A percentile compares a stretch with the other conserved stretches of the same genome.
These are phyloP conservation scores for Idris sp. DNA, from an alignment of 1,140 invertebrate species.

Conservation along the genomic window DNA sequence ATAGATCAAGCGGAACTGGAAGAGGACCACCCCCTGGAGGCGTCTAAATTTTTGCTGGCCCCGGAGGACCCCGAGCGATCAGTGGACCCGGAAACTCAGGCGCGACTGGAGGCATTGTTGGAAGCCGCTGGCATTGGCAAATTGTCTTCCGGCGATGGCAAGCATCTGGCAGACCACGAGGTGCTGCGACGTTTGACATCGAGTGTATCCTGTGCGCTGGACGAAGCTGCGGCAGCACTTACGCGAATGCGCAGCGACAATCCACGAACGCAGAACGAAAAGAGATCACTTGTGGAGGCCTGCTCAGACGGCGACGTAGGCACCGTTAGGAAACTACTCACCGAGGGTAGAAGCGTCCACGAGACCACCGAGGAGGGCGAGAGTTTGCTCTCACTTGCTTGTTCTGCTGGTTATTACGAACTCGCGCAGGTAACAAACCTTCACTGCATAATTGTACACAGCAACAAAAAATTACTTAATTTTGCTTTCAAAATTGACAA, in stretches of 20 bases:
- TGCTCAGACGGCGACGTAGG: conserved; percentile 95
- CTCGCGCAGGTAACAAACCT: conserved; percentile 91
- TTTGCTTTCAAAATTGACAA: too few species aligned
- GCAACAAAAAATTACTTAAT: too few species aligned
- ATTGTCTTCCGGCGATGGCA: conserved; percentile 87
- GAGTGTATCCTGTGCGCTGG: conserved; percentile 93
- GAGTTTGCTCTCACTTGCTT: conserved; percentile 93
- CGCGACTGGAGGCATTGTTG: conserved; percentile 90
- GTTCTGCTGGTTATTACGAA: conserved; percentile 95
- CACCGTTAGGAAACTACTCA: conserved; percentile 91
- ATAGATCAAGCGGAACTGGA: conserved; percentile 83
- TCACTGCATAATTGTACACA: too few species aligned
- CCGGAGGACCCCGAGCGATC: conserved; percentile 86
- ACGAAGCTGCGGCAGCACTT: conserved; percentile 96
- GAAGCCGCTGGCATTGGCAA: conserved; percentile 89
- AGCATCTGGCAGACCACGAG: conserved; percentile 88
- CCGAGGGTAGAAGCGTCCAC: conserved; percentile 93
- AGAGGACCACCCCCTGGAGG: conserved; percentile 83
- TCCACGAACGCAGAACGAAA: conserved; percentile 79
- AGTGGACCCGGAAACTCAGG: conserved; percentile 94
- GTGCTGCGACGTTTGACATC: conserved; percentile 90
- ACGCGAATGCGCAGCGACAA: conserved; percentile 95
- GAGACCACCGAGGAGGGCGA: conserved; percentile 96
- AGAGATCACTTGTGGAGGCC: conserved; percentile 88
- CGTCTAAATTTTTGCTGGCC: conserved; percentile 88